Evolutionary conservation across 2,797 vertebrate genomes (phyloP), one percentile per base, ranked within the genome.

Genomic region (Micrastur ruficollis): DNA sequence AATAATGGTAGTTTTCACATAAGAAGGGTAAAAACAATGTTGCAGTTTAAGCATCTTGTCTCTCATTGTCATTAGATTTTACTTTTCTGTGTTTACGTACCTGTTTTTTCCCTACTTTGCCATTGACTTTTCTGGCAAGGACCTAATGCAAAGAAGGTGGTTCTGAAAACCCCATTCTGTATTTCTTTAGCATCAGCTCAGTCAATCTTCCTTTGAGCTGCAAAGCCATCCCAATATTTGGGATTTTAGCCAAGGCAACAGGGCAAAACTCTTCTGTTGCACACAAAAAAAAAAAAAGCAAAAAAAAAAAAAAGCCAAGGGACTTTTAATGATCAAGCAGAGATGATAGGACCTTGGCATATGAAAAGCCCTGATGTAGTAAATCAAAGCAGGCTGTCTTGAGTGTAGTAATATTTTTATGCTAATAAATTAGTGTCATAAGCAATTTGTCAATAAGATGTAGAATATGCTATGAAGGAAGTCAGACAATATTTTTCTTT

Each of bases 361-460:
- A 55, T 75, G 86, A 94, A 90, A 97, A 88, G 49, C 72, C 55
- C 81, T 91, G 70, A 44, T 93, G 89, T 21, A 94, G 90, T 97
- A 97, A 96, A 97, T 97, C 93, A 95, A 93, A 95, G 81, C 55
- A 83, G 93, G 47, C 94, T 95, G 90, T 94, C 95, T 83, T 86
- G 89, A 94, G 85, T 70, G 62, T 66, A 90, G 92, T 88, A 95
- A 95, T 94, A 95, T 95, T 97, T 96, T 93, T 83, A 74, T 96
- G 92, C 81, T 96, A 97, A 97, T 94, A 96, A 95, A 96, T 96
- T 96, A 96, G 65, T 95, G 96, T 93, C 95, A 94, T 75, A 94
- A 89, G 67, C 88, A 86, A 97, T 96, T 95, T 95, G 84, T 93
- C 82, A 97, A 94, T 97, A 92, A 95, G 94, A 93, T 83, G 81